Evolutionary conservation across 2,113 vertebrate species (phyloP), one percentile per base, ranked within the genome.

Genomic region (Cettia cetti): DNA sequence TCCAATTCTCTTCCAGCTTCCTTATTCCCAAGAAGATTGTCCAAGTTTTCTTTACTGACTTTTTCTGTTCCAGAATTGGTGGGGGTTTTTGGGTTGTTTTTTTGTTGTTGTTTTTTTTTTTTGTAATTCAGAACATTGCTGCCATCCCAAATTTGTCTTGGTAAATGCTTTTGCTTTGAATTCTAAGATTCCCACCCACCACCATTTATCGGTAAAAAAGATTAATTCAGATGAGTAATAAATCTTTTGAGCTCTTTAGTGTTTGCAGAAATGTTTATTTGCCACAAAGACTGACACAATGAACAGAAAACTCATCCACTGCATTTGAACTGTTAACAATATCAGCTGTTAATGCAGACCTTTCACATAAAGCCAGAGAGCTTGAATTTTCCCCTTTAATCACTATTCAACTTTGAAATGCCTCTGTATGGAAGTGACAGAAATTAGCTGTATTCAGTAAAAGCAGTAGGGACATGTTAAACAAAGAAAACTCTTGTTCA

Each of bases 361-460:
- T 95, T 93, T 57, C 80, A 93, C 40, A 84, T n/a, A 86, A 93
- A 90, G 54, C 31, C 37, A 40, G 53, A 70, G 30, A 64, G 52
- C 89, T 74, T 87, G 91, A 74, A 88, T 91, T 11, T 15, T 16
- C 28, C 39, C 24, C 69, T 86, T 91, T 82, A 89, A 75, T 60
- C 49, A 71, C 56, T 65, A 50, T 80, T 88, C 84, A 74, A 74
- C 56, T 96, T 82, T 37, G 68, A 84, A 95, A 70, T 60, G 47
- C 18, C 44, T 77, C 49, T 61, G 22, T 31, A 74, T 39, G 85
- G 42, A 95, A 96, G 65, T 89, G 77, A 91, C 37, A 88, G 90
- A 95, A 96, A 81, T 93, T 90, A 80, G 66, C 53, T 74, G 69
- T 92, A 93, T 96, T 87, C 59, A 87, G 64, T 27, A 74, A 82